These are phyloP conservation scores for Heterodera schachtii DNA, from an alignment of 1,140 invertebrate species.

Conservation along the genomic window DNA sequence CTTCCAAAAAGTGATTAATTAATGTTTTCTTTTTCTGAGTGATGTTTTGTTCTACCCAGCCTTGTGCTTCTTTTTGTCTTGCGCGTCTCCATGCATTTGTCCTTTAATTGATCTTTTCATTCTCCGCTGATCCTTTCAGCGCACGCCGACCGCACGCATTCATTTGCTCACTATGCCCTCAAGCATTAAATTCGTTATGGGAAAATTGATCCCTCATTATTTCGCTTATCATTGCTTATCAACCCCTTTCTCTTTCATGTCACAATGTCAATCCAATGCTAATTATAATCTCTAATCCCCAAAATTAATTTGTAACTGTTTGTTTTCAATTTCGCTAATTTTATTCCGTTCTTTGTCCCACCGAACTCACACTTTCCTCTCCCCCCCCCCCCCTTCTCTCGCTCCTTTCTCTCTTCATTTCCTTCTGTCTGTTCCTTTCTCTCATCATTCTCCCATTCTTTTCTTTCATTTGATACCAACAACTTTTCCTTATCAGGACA, in stretches of 20 bases:
- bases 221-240: not conserved
- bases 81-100: not conserved
- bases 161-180: not conserved
- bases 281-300: not conserved
- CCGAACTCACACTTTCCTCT: not conserved
- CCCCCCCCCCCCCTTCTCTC: not conserved
- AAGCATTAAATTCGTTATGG: not conserved
- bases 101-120: not conserved
- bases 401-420: not conserved
- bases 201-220: not conserved
- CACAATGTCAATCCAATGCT: not conserved
- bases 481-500: not conserved
- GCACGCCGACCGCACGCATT: not conserved
- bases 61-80: not conserved
- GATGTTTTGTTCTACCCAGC: too few relatives aligned
- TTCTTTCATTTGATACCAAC: not conserved
- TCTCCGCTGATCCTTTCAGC: not conserved
- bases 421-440: not conserved
- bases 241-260: not conserved
- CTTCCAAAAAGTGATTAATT: too few relatives aligned
- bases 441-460: not conserved
- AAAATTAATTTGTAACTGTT: not conserved
- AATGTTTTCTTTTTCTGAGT: too few relatives aligned
- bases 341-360: not conserved
- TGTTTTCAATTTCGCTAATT: not conserved